Evolutionary conservation across 1,140 invertebrate genomes (phyloP).

Genomic region (Aphelenchoides besseyi): DNA sequence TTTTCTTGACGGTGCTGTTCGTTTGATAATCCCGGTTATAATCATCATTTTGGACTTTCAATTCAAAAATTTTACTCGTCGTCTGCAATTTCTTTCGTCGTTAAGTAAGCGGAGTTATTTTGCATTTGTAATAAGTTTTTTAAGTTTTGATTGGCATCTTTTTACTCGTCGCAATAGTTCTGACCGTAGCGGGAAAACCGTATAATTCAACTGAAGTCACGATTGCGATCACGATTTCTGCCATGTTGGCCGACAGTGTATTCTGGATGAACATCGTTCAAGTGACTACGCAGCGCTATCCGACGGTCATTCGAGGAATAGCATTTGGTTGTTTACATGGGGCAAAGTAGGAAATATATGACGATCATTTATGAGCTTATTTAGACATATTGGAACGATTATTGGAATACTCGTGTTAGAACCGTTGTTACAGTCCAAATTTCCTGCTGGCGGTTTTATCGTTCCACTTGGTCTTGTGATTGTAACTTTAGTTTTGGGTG

Average conservation of each 20-base stretch:
- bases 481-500: slow-evolving; percentile 50
- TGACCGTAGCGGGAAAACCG: slow-evolving; percentile 30
- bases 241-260: slow-evolving; percentile 56
- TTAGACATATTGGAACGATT: slow-evolving; percentile 52
- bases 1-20: slow-evolving; percentile 51
- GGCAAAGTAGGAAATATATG: slow-evolving; percentile 38
- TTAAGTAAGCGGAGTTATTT: slow-evolving; percentile 35
- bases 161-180: slow-evolving; percentile 40
- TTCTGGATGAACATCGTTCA: slow-evolving; percentile 61
- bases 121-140: slow-evolving; percentile 19
- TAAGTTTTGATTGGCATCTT: slow-evolving; percentile 44
- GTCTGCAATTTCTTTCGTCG: slow-evolving; percentile 50
- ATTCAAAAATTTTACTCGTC: slow-evolving; percentile 49
- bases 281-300: slow-evolving; percentile 49
- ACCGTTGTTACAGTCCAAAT: slow-evolving; percentile 43
- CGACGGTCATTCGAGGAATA: slow-evolving; percentile 56
- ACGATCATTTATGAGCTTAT: neutral
- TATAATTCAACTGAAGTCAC: slow-evolving; percentile 34
- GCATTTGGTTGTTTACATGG: slow-evolving; percentile 55
- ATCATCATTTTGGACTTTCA: slow-evolving; percentile 52
- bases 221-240: slow-evolving; percentile 44
- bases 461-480: slow-evolving; percentile 51
- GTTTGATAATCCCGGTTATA: slow-evolving; percentile 48
- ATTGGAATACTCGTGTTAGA: slow-evolving; percentile 50
- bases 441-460: slow-evolving; percentile 47